Conservation (phyloP, 2,113 vertebrate genomes). For the Rousettus leschenaultii region DNA sequence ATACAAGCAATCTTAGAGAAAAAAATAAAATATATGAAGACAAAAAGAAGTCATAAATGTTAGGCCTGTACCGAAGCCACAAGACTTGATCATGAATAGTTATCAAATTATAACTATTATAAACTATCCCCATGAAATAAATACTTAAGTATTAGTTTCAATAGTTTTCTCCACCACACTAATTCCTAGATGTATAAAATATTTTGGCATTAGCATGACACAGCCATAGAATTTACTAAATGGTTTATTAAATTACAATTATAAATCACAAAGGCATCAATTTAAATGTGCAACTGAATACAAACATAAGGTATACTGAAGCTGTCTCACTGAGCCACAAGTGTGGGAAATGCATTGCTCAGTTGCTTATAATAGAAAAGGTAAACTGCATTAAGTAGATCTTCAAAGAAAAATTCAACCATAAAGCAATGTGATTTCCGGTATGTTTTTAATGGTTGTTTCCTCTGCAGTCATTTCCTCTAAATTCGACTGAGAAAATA, state of each 20-base stretch:
- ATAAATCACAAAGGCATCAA: not conserved
- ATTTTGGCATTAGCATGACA: not conserved
- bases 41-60: not conserved
- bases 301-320: not conserved
- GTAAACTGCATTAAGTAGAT: slow-evolving; percentile 18
- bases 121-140: slow-evolving; percentile 31
- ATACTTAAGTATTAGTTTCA: not conserved
- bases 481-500: not conserved
- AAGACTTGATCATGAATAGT: not conserved
- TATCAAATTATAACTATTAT: slow-evolving; percentile 20
- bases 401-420: slow-evolving; percentile 22
- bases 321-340: not conserved
- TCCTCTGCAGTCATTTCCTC: slow-evolving; percentile 27
- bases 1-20: not conserved
- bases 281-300: not conserved
- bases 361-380: not conserved
- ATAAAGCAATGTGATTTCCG: slow-evolving; percentile 36
- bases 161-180: not conserved
- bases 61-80: not conserved
- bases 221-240: not conserved
- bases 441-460: slow-evolving; percentile 18
- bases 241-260: slow-evolving; percentile 17
- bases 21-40: slow-evolving; percentile 28
- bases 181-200: not conserved
- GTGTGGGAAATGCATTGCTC: not conserved